Conservation (phyloP, 2,888 invertebrate genomes). For the Thymelicus acteon region DNA sequence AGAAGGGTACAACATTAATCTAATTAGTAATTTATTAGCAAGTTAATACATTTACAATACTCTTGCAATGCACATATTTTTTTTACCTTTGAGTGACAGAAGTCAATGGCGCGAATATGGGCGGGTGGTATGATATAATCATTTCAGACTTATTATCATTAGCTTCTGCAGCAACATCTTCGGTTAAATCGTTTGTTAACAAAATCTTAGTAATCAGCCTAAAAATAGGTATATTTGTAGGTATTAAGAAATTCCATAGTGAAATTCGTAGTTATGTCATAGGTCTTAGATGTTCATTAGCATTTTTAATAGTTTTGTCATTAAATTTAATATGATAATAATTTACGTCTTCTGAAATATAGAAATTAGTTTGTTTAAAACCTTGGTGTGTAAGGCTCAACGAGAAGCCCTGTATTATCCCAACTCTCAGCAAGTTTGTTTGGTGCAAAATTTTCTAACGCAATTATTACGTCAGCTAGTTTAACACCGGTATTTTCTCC, state of each 20-base stretch:
- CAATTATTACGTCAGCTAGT: constrained; percentile 80
- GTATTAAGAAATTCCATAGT: not conserved
- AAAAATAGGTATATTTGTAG: constrained; percentile 47
- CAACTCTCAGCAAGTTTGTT: constrained; percentile 90
- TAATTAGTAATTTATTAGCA: not conserved
- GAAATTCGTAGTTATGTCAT: no score
- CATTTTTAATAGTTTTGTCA: no score
- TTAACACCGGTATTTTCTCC: constrained; percentile 71
- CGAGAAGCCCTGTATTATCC: constrained; percentile 97
- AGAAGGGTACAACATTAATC: not conserved
- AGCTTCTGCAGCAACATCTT: constrained; percentile 94
- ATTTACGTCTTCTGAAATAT: no score
- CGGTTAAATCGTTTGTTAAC: constrained; percentile 96
- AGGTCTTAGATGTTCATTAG: no score
- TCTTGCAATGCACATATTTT: constrained; percentile 37
- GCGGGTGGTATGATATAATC: constrained; percentile 98
- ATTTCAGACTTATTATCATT: constrained; percentile 87
- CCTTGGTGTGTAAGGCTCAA: constrained; percentile 90
- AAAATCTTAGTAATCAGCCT: constrained; percentile 87
- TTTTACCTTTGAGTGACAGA: constrained; percentile 90
- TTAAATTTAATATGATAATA: no score
- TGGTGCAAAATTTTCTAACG: constrained; percentile 89
- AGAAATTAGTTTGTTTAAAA: constrained; percentile 41
- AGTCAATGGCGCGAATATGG: constrained; percentile 94
- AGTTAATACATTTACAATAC: no score